Base-by-base conservation (phyloP, 2,888 invertebrate species). In the Crematogaster levior region DNA sequence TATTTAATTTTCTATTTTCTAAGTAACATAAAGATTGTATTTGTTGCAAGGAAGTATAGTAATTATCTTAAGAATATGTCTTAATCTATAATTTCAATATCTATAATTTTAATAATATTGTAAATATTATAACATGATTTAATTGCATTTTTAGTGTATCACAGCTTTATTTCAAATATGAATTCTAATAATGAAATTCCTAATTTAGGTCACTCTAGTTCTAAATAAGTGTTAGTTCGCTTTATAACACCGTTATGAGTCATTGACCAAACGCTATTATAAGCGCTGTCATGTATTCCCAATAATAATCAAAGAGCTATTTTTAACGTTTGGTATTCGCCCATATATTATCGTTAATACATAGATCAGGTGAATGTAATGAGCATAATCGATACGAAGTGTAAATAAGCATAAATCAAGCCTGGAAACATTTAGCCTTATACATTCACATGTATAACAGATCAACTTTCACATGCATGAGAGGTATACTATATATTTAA, bases 371-470 rank as follows among this genome's bases (percentile, higher is more conserved):
- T 15, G 51, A 51, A 18, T 12, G 68, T 37, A 46, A 18, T 34
- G 27, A 40, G 6, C 15, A 68, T 75, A 68, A 75, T 75, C 40
- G 68, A 68, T 75, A 51, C 37, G 10, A 51, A 53, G 37, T 37
- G 27, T 53, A 68, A 75, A 75, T 40, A 68, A 53, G 27, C 75
- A 75, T 75, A 68, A 75, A 75, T 75, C 70, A 75, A 40, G 51
- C 27, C 37, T 66, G 51, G 53, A 68, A 75, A 75, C n/a, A 3
- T 68, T 75, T 75, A 66, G 15, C 10, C 6, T 15, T 37, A n/a
- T 7, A 7, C 34, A 27, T n/a, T n/a, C n/a, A n/a, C 27, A 37
- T 27, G 3, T 7, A 46, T 37, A 9, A n/a, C 3, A 15, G 9
- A 18, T 66, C 37, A 37, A 40, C 48, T 68, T 75, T 68, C 18